Conservation (phyloP, 2,888 invertebrate species). For the Hymenopus coronatus region DNA sequence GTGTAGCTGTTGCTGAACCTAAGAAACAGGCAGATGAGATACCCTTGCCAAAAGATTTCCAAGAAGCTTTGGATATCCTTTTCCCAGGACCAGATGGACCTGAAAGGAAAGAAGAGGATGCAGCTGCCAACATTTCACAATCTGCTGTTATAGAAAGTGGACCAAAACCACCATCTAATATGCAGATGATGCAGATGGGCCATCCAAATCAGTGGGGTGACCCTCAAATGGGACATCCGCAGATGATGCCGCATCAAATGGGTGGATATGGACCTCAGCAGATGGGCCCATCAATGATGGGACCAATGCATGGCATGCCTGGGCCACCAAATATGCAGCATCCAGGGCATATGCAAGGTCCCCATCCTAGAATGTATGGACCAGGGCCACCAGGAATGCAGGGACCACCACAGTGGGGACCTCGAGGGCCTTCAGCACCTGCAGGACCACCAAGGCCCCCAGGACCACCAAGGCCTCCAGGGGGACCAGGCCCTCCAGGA, state of each 20-base stretch:
- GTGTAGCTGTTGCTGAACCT: slow-evolving; percentile 37
- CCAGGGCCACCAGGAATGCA: not conserved
- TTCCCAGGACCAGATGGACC: slow-evolving; percentile 55
- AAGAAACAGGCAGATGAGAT: slow-evolving; percentile 42
- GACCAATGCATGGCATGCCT: not conserved
- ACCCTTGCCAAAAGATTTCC: slow-evolving; percentile 61
- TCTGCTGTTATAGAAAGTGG: slow-evolving; percentile 11
- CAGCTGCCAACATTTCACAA: not conserved
- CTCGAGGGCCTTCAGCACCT: not conserved
- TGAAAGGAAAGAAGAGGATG: not conserved
- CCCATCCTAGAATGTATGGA: not conserved
- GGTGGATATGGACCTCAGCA: not conserved
- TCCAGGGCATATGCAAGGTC: not conserved
- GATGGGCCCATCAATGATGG: not conserved
- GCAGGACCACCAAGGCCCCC: not conserved
- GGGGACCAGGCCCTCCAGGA: not conserved
- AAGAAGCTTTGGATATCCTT: slow-evolving; percentile 64
- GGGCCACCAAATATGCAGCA: not conserved
- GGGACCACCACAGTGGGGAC: not conserved
- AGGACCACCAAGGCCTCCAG: not conserved
- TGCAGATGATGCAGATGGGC: not conserved
- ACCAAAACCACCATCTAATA: not conserved
- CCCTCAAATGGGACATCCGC: not conserved
- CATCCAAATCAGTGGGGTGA: not conserved
- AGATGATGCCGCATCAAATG: slow-evolving; percentile 17